Conservation (phyloP, 2,113 vertebrate species). For the Todiramphus chloris region DNA sequence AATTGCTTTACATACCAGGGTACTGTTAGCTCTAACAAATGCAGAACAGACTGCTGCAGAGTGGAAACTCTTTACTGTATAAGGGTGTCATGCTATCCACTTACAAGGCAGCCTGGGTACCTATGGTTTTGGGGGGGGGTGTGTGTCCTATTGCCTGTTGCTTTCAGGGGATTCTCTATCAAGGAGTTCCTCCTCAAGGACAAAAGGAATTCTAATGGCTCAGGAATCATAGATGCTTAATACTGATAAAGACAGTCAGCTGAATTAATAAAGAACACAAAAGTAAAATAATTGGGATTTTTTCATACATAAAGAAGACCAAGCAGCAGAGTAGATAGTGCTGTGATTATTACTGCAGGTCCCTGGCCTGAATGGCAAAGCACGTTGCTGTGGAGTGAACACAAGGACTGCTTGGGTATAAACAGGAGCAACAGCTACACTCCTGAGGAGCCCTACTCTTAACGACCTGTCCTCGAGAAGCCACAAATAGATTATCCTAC, state of each 20-base stretch:
- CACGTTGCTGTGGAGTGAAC: background rate
- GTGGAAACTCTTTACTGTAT: constrained; percentile 11
- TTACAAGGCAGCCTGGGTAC: background rate
- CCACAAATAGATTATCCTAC: background rate
- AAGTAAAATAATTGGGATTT: background rate
- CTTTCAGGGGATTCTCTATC: background rate
- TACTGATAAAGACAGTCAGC: background rate
- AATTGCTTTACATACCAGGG: background rate
- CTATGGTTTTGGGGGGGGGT: too few species aligned
- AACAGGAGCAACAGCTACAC: background rate
- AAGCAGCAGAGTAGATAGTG: background rate
- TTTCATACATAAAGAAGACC: background rate
- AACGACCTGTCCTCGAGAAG: background rate
- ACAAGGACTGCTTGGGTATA: background rate
- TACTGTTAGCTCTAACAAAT: constrained; percentile 7
- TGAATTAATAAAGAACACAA: background rate
- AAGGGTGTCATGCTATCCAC: constrained; percentile 24
- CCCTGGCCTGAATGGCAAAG: background rate
- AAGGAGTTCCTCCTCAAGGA: background rate
- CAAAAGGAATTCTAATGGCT: background rate
- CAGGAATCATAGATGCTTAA: background rate
- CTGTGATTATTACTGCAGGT: background rate
- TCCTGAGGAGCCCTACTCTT: background rate
- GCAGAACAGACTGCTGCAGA: constrained; percentile 20
- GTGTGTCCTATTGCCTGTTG: background rate